Evolutionary conservation across 2,113 vertebrate genomes (phyloP).

Genomic region (Lepisosteus oculatus): DNA sequence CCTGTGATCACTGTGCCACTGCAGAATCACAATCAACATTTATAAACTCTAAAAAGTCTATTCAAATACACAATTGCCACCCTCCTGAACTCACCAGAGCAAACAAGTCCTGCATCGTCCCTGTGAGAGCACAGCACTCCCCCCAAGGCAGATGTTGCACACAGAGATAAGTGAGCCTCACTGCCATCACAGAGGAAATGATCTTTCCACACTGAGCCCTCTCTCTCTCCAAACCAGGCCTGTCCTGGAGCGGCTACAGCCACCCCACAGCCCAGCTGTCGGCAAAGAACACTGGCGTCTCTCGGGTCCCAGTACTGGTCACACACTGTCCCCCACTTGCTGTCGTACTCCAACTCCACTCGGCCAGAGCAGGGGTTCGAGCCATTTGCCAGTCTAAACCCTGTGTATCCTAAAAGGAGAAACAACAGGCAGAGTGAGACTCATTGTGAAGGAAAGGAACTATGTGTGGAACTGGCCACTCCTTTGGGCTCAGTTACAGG

Average conservation of each 20-base stretch:
- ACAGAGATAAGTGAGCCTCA: not conserved
- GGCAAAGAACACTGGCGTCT: conserved; percentile 1
- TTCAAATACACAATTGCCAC: too few species aligned
- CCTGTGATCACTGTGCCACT: too few species aligned
- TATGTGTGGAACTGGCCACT: too few species aligned
- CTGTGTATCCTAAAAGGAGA: not conserved
- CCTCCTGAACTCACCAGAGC: not conserved
- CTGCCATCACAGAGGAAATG: not conserved
- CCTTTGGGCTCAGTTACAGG: too few species aligned
- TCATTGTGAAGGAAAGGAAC: too few species aligned
- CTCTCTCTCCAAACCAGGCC: conserved; percentile 4
- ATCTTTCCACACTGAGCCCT: not conserved
- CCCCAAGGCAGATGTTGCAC: not conserved
- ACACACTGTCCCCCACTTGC: not conserved
- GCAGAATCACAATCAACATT: too few species aligned
- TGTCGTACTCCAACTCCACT: not conserved
- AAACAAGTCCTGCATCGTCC: not conserved
- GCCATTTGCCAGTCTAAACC: not conserved
- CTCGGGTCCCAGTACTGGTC: not conserved
- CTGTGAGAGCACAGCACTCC: not conserved
- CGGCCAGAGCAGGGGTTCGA: not conserved
- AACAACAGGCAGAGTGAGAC: too few species aligned
- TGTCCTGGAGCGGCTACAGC: not conserved
- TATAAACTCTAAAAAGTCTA: too few species aligned
- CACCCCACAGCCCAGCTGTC: conserved; percentile 8